Conservation (phyloP, 2,888 invertebrate genomes). For the Ellobium chinense region DNA sequence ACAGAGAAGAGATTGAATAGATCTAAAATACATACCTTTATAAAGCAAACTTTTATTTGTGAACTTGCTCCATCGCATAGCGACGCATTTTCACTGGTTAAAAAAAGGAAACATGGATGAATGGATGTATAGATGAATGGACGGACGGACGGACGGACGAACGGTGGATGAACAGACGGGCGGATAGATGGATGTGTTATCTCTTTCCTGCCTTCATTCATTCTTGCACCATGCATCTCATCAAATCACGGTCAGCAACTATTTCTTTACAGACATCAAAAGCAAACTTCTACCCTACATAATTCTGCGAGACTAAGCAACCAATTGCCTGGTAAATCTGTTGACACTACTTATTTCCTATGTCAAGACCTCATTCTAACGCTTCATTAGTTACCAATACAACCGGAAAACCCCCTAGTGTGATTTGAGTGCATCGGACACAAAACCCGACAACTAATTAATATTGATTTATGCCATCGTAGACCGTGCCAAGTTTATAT, state of each 20-base stretch:
- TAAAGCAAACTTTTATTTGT: conserved; percentile 6
- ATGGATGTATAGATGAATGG: neutral
- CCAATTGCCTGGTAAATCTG: neutral
- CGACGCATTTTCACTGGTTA: neutral
- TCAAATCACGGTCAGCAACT: too few species aligned
- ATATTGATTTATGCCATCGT: too few species aligned
- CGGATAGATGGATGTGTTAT: neutral
- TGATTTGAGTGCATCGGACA: too few species aligned
- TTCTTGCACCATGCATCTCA: too few species aligned
- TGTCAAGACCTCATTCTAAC: neutral
- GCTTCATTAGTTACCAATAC: neutral
- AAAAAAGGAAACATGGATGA: neutral
- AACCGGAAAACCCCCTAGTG: too few species aligned
- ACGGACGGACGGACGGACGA: neutral
- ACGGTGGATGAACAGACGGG: neutral
- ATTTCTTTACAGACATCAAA: too few species aligned
- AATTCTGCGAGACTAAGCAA: neutral
- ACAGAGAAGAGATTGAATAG: neutral
- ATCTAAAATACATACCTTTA: neutral
- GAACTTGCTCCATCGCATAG: neutral
- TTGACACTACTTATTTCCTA: neutral
- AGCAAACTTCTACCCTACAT: too few species aligned
- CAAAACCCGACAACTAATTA: too few species aligned
- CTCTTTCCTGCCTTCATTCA: too few species aligned
- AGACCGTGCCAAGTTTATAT: too few species aligned